These are phyloP conservation scores for Hemaris fuciformis DNA, from an alignment of 2,888 invertebrate species.

Conservation along the genomic window DNA sequence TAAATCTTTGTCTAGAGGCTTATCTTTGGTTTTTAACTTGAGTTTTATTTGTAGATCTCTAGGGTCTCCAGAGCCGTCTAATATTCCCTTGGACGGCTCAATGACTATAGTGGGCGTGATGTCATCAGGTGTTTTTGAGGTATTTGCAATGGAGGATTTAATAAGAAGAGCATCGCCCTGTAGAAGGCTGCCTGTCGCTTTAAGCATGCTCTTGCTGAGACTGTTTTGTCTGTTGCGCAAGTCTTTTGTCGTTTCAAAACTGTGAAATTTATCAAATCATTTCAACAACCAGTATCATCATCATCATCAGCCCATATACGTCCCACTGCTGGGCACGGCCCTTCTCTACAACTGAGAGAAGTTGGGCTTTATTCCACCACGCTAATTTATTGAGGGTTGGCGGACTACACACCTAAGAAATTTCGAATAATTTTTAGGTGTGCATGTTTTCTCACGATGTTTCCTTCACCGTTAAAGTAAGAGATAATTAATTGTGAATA, in stretches of 20 bases:
- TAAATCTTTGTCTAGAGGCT: constrained; percentile 60
- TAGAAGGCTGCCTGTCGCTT: constrained; percentile 64
- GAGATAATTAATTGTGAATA: too few species aligned
- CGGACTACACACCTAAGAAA: too few species aligned
- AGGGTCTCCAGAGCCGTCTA: constrained; percentile 22
- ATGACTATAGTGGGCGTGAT: constrained; percentile 51
- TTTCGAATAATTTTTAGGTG: too few species aligned
- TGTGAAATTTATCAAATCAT: constrained; percentile 28
- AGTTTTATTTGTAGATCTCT: constrained; percentile 52
- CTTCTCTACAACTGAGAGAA: too few species aligned
- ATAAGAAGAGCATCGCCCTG: constrained; percentile 72
- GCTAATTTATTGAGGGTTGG: too few species aligned
- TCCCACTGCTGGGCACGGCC: too few species aligned
- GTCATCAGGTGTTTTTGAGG: constrained; percentile 60
- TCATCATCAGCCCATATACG: too few species aligned
- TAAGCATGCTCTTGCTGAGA: constrained; percentile 72
- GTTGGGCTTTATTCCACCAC: too few species aligned
- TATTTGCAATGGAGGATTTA: constrained; percentile 65
- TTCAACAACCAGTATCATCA: too few species aligned
- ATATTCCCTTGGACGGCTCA: constrained; percentile 45
- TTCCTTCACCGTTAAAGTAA: too few species aligned
- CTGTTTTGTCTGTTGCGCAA: constrained; percentile 73
- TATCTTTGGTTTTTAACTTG: constrained; percentile 61
- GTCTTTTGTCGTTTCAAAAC: constrained; percentile 74
- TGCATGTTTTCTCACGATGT: too few species aligned